Conservation (phyloP, 2,113 vertebrate species). For the Synodontis membranacea region DNA sequence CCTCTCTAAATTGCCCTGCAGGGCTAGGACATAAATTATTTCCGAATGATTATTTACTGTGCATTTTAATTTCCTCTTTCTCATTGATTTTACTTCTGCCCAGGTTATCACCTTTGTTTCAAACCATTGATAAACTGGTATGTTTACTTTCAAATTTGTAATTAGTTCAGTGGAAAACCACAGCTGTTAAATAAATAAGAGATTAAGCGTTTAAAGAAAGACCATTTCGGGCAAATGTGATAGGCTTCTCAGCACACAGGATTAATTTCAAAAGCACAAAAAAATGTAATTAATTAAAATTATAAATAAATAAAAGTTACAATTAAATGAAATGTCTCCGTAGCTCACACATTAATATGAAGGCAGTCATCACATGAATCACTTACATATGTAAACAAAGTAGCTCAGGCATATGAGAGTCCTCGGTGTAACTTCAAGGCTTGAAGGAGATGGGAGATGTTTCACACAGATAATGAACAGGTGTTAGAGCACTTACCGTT, state of each 20-base stretch:
- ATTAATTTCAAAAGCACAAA: conserved; percentile 8
- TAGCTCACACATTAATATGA: conserved; percentile 5
- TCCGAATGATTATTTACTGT: conserved; percentile 44
- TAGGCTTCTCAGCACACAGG: background rate
- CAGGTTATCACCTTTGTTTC: conserved; percentile 44
- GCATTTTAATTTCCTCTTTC: conserved; percentile 51
- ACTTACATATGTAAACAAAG: conserved; percentile 20
- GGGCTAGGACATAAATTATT: conserved; percentile 43
- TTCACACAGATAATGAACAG: conserved; percentile 30
- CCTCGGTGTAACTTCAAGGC: conserved; percentile 17
- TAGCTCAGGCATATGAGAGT: conserved; percentile 13
- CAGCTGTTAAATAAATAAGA: conserved; percentile 13
- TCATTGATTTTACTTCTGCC: conserved; percentile 45
- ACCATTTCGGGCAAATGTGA: background rate
- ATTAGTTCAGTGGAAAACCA: conserved; percentile 37
- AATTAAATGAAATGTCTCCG: too few species aligned
- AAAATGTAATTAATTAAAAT: too few species aligned
- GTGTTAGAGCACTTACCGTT: conserved; percentile 16
- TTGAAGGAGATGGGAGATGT: conserved; percentile 12
- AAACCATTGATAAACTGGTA: conserved; percentile 44
- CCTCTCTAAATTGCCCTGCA: conserved; percentile 43
- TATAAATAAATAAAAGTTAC: too few species aligned
- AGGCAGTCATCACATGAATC: conserved; percentile 15
- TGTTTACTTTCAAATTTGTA: conserved; percentile 36
- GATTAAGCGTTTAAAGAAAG: conserved; percentile 13